Conservation (phyloP, 2,797 vertebrate species). For the Decapterus maruadsi region DNA sequence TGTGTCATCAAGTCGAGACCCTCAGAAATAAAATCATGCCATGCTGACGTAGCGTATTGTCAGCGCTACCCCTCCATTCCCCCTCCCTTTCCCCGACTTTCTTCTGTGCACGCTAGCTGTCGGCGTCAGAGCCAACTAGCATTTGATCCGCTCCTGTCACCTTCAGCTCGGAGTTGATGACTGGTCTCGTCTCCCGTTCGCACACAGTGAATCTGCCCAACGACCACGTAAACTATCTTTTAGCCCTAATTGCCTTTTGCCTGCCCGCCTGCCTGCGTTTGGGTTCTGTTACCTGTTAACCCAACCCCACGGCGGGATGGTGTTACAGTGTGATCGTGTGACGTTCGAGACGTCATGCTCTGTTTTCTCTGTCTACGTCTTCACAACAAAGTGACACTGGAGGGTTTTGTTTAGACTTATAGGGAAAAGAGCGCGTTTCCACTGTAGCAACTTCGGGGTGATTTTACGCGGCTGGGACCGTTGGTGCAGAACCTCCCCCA, state of each 20-base stretch:
- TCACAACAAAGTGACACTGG: not conserved
- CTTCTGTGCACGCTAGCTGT: not conserved
- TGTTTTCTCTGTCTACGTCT: not conserved
- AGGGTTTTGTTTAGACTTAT: not conserved
- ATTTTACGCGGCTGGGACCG: too few species aligned
- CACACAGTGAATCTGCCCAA: not conserved
- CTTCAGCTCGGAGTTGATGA: not conserved
- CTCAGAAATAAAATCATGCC: slow-evolving; percentile 4
- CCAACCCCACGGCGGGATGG: not conserved
- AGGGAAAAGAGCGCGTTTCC: not conserved
- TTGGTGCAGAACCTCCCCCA: too few species aligned
- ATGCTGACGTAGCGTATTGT: not conserved
- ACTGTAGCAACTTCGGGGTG: too few species aligned
- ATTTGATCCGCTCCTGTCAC: not conserved
- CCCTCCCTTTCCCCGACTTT: not conserved
- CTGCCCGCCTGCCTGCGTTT: not conserved
- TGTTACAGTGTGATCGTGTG: not conserved
- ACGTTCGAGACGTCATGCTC: not conserved
- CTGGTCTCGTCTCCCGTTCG: not conserved
- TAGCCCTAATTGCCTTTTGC: not conserved
- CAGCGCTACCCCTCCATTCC: too few species aligned
- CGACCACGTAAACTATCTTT: slow-evolving; percentile 18
- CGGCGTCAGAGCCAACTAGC: not conserved
- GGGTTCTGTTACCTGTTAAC: slow-evolving; percentile 12
- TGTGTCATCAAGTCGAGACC: slow-evolving; percentile 13